Percentiles rank a stretch among this genome's conserved stretches.
phyloP scores from a whole-genome alignment of 2,888 invertebrate genomes.

The Agonopterix heracliana region DNA sequence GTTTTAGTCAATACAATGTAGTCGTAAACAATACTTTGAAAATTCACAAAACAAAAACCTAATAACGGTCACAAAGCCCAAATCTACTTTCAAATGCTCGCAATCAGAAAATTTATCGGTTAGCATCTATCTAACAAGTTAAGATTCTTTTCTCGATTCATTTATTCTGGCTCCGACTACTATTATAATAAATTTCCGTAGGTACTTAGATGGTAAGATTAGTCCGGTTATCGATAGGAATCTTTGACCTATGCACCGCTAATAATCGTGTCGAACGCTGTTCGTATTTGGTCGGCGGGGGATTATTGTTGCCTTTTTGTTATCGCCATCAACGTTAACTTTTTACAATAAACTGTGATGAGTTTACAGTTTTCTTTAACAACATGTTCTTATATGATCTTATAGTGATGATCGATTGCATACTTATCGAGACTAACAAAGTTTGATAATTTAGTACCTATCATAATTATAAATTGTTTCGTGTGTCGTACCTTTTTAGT shows the following conservation, averaged over 20 bases:
- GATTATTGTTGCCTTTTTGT: conserved; percentile 44
- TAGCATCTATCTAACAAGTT: too few species aligned
- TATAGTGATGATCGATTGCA: background rate
- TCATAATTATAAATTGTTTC: too few species aligned
- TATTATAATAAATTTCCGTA: conserved; percentile 24
- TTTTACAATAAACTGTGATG: conserved; percentile 25
- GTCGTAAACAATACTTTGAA: too few species aligned
- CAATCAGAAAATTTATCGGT: too few species aligned
- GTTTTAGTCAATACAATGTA: too few species aligned
- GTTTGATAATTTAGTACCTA: too few species aligned
- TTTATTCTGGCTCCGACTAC: conserved; percentile 22
- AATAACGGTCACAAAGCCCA: too few species aligned
- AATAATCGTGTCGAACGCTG: conserved; percentile 57
- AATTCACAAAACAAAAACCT: too few species aligned
- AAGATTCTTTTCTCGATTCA: conserved; percentile 20
- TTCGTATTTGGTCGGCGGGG: conserved; percentile 41
- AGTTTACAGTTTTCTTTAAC: conserved; percentile 6
- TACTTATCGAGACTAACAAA: background rate
- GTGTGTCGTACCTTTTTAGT: too few species aligned
- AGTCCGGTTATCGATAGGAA: conserved; percentile 49
- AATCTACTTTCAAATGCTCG: too few species aligned
- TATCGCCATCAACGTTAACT: conserved; percentile 32
- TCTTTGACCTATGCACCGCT: conserved; percentile 63
- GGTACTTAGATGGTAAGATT: conserved; percentile 36
- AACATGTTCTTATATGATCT: background rate